Conservation (phyloP, 2,888 invertebrate species). For the Hetaerina titia region DNA sequence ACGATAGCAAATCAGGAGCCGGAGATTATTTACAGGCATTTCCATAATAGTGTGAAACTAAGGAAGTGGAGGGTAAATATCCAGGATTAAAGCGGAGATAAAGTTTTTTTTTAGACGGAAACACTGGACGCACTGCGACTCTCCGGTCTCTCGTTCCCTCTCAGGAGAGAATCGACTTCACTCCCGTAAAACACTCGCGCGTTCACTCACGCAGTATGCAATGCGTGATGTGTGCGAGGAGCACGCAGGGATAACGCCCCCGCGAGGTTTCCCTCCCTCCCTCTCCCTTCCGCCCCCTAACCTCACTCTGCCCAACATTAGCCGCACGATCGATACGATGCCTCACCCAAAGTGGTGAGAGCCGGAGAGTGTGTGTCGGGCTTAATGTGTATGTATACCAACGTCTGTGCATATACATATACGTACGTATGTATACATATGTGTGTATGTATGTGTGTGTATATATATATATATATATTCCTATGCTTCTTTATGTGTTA, state of each 20-base stretch:
- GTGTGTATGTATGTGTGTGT: no score
- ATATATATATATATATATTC: no score
- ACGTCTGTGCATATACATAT: neutral
- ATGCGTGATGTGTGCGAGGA: neutral
- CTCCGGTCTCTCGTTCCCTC: neutral
- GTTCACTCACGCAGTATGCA: neutral
- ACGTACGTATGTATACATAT: neutral
- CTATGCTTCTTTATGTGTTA: no score
- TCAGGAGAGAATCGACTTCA: neutral
- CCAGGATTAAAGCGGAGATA: no score
- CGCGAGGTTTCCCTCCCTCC: neutral
- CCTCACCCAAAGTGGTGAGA: neutral
- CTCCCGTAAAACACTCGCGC: neutral
- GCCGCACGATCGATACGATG: slow-evolving; percentile 12
- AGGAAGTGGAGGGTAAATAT: no score
- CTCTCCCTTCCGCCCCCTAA: neutral
- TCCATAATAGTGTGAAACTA: no score
- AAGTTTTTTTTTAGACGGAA: no score
- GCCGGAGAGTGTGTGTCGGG: neutral
- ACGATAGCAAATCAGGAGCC: no score
- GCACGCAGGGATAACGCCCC: neutral
- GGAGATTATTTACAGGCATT: no score
- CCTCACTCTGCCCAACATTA: neutral
- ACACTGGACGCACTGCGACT: no score
- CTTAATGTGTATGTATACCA: no score